A percentile compares a stretch with the other conserved stretches of the same genome.
These are phyloP conservation scores for Eumeta japonica DNA, from an alignment of 1,140 invertebrate species.

Conservation along the genomic window DNA sequence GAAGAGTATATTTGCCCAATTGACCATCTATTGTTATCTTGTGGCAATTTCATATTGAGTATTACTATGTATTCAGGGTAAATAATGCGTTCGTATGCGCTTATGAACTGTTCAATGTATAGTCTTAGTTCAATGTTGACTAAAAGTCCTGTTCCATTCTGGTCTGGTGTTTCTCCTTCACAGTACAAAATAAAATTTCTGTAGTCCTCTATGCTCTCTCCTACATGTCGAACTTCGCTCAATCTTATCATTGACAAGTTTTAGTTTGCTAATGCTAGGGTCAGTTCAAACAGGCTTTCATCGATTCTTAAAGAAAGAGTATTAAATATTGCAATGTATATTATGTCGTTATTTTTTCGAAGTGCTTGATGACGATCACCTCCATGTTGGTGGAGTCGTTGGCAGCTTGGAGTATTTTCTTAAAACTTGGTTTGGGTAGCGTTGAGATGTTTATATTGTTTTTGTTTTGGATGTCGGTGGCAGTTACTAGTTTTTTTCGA, in stretches of 20 bases:
- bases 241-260: slow-evolving; percentile 3
- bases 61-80: no score
- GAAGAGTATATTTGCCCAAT: slow-evolving; percentile 4
- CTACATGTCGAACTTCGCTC: slow-evolving; percentile 2
- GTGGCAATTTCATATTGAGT: background rate
- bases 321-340: slow-evolving; percentile 1
- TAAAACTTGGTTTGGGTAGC: no score
- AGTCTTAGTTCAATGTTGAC: background rate
- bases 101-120: background rate
- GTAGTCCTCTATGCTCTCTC: slow-evolving; percentile 1
- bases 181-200: background rate
- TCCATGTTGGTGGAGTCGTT: no score
- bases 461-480: no score
- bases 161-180: slow-evolving; percentile 1
- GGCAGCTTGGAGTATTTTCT: no score
- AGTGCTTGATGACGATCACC: no score
- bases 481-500: no score
- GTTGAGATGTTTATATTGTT: no score
- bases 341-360: no score
- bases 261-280: slow-evolving; percentile 2
- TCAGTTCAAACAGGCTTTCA: slow-evolving; percentile 3
- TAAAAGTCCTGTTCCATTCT: slow-evolving; percentile 2
- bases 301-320: slow-evolving; percentile 1
- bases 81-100: slow-evolving; percentile 1
- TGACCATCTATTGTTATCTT: slow-evolving; percentile 2